These are phyloP conservation scores for Syngnathus scovelli DNA, from an alignment of 2,113 vertebrate genomes.

Conservation along the genomic window DNA sequence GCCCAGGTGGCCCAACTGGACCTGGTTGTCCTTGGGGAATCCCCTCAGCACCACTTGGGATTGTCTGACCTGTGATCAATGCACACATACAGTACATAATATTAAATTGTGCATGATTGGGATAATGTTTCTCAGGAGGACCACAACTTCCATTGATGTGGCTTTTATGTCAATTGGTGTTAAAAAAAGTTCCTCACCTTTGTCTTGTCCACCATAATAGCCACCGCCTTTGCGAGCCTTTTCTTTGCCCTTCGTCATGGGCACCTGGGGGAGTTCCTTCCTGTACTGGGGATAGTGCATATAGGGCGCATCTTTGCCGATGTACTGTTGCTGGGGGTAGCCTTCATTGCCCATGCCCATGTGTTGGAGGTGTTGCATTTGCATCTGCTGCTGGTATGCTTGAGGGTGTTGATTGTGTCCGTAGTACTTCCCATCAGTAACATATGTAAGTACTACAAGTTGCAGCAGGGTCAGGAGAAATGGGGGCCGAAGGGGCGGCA, in stretches of 20 bases:
- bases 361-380: slow-evolving; percentile 85
- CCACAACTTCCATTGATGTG: not conserved
- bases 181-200: slow-evolving; percentile 73
- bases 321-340: slow-evolving; percentile 77
- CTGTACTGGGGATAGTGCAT: slow-evolving; percentile 87
- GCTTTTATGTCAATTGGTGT: not conserved
- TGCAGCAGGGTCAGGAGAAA: slow-evolving; percentile 65
- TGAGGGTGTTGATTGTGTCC: slow-evolving; percentile 84
- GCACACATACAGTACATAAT: not conserved
- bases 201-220: slow-evolving; percentile 68
- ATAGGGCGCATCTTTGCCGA: slow-evolving; percentile 85
- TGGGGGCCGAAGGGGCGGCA: slow-evolving; percentile 46
- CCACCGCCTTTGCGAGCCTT: slow-evolving; percentile 73
- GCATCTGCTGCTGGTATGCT: slow-evolving; percentile 79
- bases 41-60: slow-evolving; percentile 83
- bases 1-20: slow-evolving; percentile 80
- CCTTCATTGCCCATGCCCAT: slow-evolving; percentile 82
- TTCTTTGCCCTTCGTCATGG: slow-evolving; percentile 82
- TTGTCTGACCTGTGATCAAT: slow-evolving; percentile 69
- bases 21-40: slow-evolving; percentile 76
- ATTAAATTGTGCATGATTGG: not conserved
- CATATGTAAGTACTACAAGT: slow-evolving; percentile 64
- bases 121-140: not conserved
- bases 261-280: slow-evolving; percentile 86
- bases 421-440: slow-evolving; percentile 83